Percentiles rank a stretch among this genome's conserved stretches.
Conservation (phyloP, 2,113 vertebrate species). For the Monarcha castaneiventris region DNA sequence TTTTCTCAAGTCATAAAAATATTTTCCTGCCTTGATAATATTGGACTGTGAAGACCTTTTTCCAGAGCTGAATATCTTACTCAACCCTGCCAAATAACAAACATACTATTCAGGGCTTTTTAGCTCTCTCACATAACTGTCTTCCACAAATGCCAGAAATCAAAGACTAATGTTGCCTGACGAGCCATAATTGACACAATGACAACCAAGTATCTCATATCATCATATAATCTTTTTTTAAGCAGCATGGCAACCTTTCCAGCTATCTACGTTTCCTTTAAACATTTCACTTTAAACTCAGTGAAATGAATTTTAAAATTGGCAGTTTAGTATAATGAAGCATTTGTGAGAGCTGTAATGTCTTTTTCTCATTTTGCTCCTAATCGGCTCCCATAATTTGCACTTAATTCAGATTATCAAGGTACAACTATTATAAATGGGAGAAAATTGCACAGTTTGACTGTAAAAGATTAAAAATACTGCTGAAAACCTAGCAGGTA, state of each 20-base stretch:
- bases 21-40: background rate
- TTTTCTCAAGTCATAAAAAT: background rate
- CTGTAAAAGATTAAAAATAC: slow-evolving; percentile 29
- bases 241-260: background rate
- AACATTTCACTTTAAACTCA: slow-evolving; percentile 8
- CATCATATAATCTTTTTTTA: background rate
- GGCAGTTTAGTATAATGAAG: slow-evolving; percentile 37
- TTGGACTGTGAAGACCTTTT: background rate
- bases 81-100: background rate
- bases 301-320: slow-evolving; percentile 28
- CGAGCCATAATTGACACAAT: slow-evolving; percentile 9
- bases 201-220: slow-evolving; percentile 24
- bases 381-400: background rate
- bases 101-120: background rate
- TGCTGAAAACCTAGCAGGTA: slow-evolving; percentile 25
- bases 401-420: slow-evolving; percentile 28
- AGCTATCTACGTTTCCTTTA: slow-evolving; percentile 8
- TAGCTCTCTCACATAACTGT: background rate
- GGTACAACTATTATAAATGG: background rate
- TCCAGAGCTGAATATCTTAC: background rate
- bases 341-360: background rate
- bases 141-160: background rate
- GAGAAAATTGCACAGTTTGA: background rate
- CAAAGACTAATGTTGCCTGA: slow-evolving; percentile 32
- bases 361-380: slow-evolving; percentile 9